Conservation (phyloP, 1,140 invertebrate species). For the Microplitis mediator region DNA sequence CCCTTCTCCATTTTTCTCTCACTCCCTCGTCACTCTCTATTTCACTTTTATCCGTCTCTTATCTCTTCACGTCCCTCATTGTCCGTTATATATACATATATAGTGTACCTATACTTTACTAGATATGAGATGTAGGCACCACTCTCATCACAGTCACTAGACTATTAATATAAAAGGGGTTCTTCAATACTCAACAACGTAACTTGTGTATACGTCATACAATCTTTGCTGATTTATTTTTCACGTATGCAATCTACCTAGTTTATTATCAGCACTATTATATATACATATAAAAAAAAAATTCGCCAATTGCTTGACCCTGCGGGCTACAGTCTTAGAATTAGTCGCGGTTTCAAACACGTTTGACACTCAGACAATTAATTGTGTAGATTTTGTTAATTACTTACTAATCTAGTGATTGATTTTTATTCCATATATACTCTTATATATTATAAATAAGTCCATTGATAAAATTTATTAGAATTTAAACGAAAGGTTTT, state of each 20-base stretch:
- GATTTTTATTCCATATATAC: no score
- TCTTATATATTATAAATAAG: no score
- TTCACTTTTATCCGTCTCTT: slow-evolving; percentile 26
- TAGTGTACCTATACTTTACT: slow-evolving; percentile 4
- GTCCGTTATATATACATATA: slow-evolving; percentile 32
- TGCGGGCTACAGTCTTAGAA: no score
- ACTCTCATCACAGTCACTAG: slow-evolving; percentile 50
- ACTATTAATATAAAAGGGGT: slow-evolving; percentile 64
- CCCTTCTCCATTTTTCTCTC: slow-evolving; percentile 16
- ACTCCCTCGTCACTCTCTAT: slow-evolving; percentile 17
- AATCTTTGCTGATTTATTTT: slow-evolving; percentile 36
- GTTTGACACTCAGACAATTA: no score
- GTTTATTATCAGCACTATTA: not conserved
- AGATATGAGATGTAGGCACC: not conserved
- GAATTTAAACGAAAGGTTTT: no score
- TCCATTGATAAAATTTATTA: no score
- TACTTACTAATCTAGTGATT: no score
- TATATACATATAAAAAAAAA: no score
- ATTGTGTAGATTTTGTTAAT: no score
- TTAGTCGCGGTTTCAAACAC: no score
- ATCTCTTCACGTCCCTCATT: slow-evolving; percentile 24
- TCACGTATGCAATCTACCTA: not conserved
- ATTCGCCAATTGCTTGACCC: no score
- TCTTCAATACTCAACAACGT: slow-evolving; percentile 59
- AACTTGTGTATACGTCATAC: slow-evolving; percentile 36